These are phyloP conservation scores for Bradypodion ventrale DNA, from an alignment of 2,797 vertebrate genomes.

Conservation along the genomic window DNA sequence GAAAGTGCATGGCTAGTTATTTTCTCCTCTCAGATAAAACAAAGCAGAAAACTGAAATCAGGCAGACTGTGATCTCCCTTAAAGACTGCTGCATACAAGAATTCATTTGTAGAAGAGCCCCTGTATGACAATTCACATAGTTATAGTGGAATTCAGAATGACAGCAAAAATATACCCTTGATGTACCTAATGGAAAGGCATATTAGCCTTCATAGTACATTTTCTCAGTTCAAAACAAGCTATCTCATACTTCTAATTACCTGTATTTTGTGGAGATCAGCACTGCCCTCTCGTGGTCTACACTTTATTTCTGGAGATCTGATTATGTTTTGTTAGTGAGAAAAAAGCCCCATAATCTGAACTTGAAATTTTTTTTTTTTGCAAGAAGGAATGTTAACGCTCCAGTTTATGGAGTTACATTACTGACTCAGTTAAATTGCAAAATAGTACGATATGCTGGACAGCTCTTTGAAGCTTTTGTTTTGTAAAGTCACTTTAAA, in stretches of 20 bases:
- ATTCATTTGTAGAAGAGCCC: background rate
- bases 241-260: background rate
- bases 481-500: too few species aligned
- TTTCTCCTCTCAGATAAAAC: background rate
- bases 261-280: slow-evolving; percentile 35
- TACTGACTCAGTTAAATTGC: background rate
- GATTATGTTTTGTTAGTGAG: too few species aligned
- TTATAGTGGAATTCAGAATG: background rate
- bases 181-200: background rate
- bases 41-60: background rate
- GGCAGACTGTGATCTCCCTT: background rate
- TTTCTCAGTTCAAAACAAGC: background rate
- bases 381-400: background rate
- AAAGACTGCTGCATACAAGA: background rate
- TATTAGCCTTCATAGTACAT: background rate
- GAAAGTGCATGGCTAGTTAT: background rate
- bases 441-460: background rate
- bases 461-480: background rate
- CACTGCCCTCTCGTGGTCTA: slow-evolving; percentile 66
- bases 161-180: background rate
- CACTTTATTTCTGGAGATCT: background rate
- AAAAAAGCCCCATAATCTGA: too few species aligned
- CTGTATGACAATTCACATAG: background rate
- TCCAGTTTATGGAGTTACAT: background rate
- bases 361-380: background rate